phyloP scores from a whole-genome alignment of 1,140 invertebrate genomes.

The Oryzaephilus surinamensis region DNA sequence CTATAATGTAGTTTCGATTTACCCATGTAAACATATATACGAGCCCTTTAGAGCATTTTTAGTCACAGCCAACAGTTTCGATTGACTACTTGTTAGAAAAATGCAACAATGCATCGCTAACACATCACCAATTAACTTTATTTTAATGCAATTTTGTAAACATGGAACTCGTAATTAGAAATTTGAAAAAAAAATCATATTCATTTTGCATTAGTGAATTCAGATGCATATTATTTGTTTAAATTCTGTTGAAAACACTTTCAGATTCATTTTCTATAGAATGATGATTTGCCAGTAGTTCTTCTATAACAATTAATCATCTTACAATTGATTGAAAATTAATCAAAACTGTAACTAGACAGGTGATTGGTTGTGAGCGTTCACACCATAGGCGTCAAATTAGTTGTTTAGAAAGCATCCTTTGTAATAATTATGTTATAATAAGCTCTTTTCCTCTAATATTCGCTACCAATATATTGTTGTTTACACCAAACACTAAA shows the following conservation, averaged over 20 bases:
- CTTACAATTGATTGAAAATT: slow-evolving; percentile 37
- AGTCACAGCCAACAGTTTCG: no score
- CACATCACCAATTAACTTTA: no score
- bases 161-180: no score
- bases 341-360: slow-evolving; percentile 39
- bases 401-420: slow-evolving; percentile 23
- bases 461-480: not conserved
- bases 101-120: no score
- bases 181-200: not conserved
- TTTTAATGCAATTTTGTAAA: no score
- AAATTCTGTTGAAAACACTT: no score
- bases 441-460: not conserved
- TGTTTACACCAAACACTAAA: no score
- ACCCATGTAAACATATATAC: slow-evolving; percentile 27
- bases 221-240: not conserved
- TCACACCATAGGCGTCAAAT: slow-evolving; percentile 35
- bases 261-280: no score
- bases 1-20: slow-evolving; percentile 29
- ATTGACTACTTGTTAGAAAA: no score
- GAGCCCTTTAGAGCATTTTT: slow-evolving; percentile 8
- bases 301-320: slow-evolving; percentile 32
- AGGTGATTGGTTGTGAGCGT: slow-evolving; percentile 35
- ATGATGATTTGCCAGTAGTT: slow-evolving; percentile 13
- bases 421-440: slow-evolving; percentile 7
- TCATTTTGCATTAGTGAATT: not conserved